phyloP scores from a whole-genome alignment of 1,140 invertebrate genomes.

The Ceratina japonica region DNA sequence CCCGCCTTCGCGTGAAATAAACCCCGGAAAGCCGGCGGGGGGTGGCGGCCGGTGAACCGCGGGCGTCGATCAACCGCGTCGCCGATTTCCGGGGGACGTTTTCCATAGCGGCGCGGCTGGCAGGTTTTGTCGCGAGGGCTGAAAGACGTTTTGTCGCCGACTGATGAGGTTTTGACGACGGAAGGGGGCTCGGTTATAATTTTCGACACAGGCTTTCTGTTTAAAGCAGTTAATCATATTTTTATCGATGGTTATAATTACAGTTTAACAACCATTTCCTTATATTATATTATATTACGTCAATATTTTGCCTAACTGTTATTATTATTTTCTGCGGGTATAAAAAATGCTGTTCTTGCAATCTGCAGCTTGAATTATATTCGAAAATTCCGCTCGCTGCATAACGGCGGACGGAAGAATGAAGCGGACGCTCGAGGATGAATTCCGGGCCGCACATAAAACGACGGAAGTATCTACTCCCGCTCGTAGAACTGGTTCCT shows the following conservation, averaged over 20 bases:
- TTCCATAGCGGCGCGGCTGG: not conserved
- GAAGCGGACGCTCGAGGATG: not conserved
- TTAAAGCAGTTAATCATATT: not conserved
- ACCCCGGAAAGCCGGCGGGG: conserved; percentile 12
- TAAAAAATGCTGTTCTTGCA: not conserved
- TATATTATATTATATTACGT: not conserved
- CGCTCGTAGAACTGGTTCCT: conserved; percentile 48
- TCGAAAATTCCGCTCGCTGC: not conserved
- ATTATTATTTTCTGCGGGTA: not conserved
- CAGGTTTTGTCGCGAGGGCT: not conserved
- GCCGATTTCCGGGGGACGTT: conserved; percentile 15
- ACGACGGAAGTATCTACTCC: conserved; percentile 17
- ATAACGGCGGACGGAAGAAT: not conserved
- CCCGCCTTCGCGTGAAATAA: not conserved
- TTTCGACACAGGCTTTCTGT: not conserved
- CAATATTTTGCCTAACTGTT: no score
- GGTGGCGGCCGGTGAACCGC: not conserved
- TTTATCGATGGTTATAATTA: no score
- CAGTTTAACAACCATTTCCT: not conserved
- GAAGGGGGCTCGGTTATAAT: not conserved
- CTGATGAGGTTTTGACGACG: not conserved
- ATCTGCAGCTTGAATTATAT: not conserved
- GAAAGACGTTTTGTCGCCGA: not conserved
- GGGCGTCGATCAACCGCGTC: conserved; percentile 25
- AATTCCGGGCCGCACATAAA: not conserved